phyloP scores from a whole-genome alignment of 2,797 vertebrate genomes.

The Lemur catta region DNA sequence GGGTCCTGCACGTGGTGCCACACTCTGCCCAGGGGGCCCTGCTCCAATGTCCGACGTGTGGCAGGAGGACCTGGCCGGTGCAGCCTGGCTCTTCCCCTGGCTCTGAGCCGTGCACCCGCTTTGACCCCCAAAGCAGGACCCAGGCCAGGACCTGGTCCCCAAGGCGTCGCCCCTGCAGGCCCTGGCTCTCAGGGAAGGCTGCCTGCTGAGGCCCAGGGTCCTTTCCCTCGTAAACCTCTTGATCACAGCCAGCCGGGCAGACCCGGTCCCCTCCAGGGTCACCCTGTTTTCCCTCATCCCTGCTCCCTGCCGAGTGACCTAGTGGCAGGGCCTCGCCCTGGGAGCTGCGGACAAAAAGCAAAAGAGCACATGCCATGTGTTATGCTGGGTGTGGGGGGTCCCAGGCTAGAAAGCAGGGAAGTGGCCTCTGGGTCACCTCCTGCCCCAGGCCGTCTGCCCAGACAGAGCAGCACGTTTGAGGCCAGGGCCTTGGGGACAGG shows the following conservation, averaged over 20 bases:
- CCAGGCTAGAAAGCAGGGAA: background rate
- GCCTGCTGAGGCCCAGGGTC: too few species aligned
- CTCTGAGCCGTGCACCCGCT: accelerated
- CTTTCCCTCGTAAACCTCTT: background rate
- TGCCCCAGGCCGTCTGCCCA: background rate
- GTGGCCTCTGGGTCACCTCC: background rate
- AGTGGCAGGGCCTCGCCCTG: constrained; percentile 14
- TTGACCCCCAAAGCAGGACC: background rate
- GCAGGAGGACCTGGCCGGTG: background rate
- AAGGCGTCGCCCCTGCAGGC: too few species aligned
- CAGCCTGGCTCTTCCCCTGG: background rate
- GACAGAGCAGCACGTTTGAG: accelerated
- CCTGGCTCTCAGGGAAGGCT: background rate
- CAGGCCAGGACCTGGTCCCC: background rate
- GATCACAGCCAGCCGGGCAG: background rate
- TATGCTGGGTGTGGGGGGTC: too few species aligned
- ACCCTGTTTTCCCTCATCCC: background rate
- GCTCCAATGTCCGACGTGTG: background rate
- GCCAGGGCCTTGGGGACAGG: background rate
- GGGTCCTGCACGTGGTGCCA: background rate
- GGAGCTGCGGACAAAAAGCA: background rate
- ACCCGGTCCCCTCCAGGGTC: too few species aligned
- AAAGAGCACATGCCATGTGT: background rate
- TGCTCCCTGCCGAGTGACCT: background rate
- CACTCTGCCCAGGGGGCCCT: accelerated